A percentile compares a stretch with the other conserved stretches of the same genome.
Evolutionary conservation across 1,140 invertebrate genomes (phyloP).

Genomic region (Mya arenaria): DNA sequence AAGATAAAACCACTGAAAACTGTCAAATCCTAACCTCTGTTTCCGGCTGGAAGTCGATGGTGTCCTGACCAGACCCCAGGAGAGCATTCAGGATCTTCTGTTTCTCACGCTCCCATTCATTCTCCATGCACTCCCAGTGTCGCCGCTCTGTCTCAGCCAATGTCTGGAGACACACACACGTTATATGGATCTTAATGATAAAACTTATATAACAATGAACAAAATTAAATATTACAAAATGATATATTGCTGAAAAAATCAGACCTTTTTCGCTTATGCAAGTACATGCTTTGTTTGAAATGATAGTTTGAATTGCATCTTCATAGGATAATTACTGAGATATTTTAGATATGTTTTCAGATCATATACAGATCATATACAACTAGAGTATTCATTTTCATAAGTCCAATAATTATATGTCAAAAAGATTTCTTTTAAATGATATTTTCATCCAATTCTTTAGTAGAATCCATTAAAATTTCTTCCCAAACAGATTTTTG

Average conservation of each 20-base stretch:
- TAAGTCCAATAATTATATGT: no score
- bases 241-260: no score
- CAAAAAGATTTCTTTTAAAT: slow-evolving; percentile 8
- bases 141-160: slow-evolving; percentile 84
- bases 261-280: no score
- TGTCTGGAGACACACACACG: slow-evolving; percentile 80
- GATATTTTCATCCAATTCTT: neutral
- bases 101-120: slow-evolving; percentile 95
- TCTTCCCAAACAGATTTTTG: neutral
- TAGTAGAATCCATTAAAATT: neutral
- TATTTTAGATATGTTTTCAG: no score
- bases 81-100: slow-evolving; percentile 93
- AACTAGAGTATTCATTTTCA: no score
- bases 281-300: no score
- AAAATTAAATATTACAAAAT: no score
- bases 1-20: neutral
- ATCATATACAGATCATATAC: no score
- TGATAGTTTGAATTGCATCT: no score
- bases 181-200: no score
- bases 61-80: slow-evolving; percentile 90
- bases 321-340: no score
- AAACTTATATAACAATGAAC: no score
- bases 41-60: slow-evolving; percentile 86
- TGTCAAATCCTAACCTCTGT: slow-evolving; percentile 70
- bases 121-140: slow-evolving; percentile 90